These are phyloP conservation scores for Rhizomys pruinosus DNA, from an alignment of 2,113 vertebrate species.

Conservation along the genomic window DNA sequence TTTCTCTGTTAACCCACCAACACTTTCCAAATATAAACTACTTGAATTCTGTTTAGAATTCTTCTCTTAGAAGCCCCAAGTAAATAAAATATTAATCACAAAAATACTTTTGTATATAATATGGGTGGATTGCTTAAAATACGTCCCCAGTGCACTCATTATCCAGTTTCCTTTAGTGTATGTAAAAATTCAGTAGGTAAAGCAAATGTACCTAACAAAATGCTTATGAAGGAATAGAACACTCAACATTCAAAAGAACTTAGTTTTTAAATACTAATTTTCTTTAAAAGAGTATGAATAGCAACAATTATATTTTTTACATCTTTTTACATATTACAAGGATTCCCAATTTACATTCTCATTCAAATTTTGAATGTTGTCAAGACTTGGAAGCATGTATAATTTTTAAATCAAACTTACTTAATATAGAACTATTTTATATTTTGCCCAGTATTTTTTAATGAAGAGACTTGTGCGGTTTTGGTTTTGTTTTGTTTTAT, in stretches of 20 bases:
- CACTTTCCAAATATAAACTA: constrained; percentile 23
- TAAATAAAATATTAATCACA: constrained; percentile 80
- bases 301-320: not conserved
- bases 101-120: constrained; percentile 69
- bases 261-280: constrained; percentile 33
- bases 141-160: constrained; percentile 21
- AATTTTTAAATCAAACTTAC: constrained; percentile 15
- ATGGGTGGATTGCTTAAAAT: constrained; percentile 60
- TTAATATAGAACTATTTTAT: constrained; percentile 19
- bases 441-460: not conserved
- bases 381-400: not conserved
- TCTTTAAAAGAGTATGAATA: constrained; percentile 4
- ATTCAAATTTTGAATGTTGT: constrained; percentile 18
- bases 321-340: not conserved
- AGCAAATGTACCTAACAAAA: constrained; percentile 29
- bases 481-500: constrained; percentile 26
- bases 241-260: not conserved
- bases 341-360: constrained; percentile 17
- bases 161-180: constrained; percentile 27
- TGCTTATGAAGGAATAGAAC: not conserved
- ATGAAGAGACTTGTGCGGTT: not conserved
- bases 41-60: constrained; percentile 67
- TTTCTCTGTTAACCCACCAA: constrained; percentile 54
- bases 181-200: not conserved
- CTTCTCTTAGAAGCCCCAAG: constrained; percentile 30